Evolutionary conservation across 2,113 vertebrate species (phyloP), one percentile per base, ranked within the genome.

Genomic region (Sinocyclocheilus maitianheensis): DNA sequence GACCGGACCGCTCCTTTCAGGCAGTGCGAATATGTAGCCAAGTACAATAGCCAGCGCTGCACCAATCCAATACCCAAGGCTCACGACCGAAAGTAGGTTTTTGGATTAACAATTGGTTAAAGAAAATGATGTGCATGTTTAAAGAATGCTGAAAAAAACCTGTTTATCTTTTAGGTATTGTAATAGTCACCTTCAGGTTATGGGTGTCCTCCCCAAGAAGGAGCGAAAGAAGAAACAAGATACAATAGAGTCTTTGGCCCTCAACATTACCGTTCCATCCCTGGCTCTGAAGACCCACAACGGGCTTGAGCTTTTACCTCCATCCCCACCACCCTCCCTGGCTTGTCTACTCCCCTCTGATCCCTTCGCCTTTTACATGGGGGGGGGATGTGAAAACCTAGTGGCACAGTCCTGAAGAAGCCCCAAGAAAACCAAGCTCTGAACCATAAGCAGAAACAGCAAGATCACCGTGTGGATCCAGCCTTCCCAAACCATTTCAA

Each of bases 1-100:
- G 96, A 97, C 92, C 96, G 96, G 93, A 97, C 95, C 34, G 96
- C 96, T 88, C 96, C 96, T 91, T 97, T 97, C 95, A 97, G 96
- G 94, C 96, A 97, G 95, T 97, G 96, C 93, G 96, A 97, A 96
- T 97, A 97, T 96, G 96, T 97, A 95, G 96, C 96, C 92, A 97
- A 97, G 94, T 97, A 97, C 91, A 97, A 97, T 93, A 97, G 95
- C 94, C 96, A 97, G 37, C 96, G 96, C 92, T 97, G 96, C 94
- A 97, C 96, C 92, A 97, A 97, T 90, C 96, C 96, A 91, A 97
- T 97, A 92, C 96, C 96, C 87, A 96, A 97, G 88, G 95, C 96
- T 81, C 96, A 97, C 89, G 96, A 97, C 88, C 96, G 96, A 85
- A 96, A 95, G 96, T 97, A 91, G 94, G 96, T 89, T 24, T 63